Base-by-base conservation (phyloP, 1,140 invertebrate species). In the Andrena cerasifolii region DNA sequence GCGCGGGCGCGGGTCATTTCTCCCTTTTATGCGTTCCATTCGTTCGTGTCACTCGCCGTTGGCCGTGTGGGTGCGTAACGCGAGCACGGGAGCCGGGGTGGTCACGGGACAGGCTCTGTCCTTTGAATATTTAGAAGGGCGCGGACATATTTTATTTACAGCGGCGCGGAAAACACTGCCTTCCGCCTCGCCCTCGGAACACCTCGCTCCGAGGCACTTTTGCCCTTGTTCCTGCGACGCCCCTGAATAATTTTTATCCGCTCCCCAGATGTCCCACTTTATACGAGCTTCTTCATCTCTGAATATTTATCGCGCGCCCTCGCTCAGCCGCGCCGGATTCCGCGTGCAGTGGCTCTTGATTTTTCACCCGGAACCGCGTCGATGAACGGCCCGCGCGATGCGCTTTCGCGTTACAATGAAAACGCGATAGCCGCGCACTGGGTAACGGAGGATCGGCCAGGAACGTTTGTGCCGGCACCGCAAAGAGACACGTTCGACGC, bases 21-120 rank as follows among this genome's bases (percentile, higher is more conserved):
- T 91, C 89, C 90, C 84, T 88, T 90, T 91, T 91, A 91, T 89
- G 87, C 87, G 79, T 89, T 87, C 86, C 88, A 89, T 91, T 90
- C 87, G 89, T 90, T 91, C 86, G 84, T 78, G 88, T 91, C 89
- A 88, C 82, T 88, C 79, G 76, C 26, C 78, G 79, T 24, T 65
- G 61, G 62, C 24, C 58, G 66, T 79, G 76, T 85, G 80, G 56
- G 53, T 58, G 59, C 65, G 47, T 49, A 61, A 47, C n/a, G 40
- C 66, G 61, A 21, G 31, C 67, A 59, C 24, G 56, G 51, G 56
- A 47, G 6, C 40, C 49, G 65, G 24, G 45, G 68, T n/a, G 26
- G 72, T 47, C 58, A 51, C 40, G 43, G 68, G 43, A 68, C 59
- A 49, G 51, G 16, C 28, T 26, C 78, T 85, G 80, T 83, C 82